Base-by-base conservation (phyloP, 2,888 invertebrate species). In the Petrophora chlorosata region DNA sequence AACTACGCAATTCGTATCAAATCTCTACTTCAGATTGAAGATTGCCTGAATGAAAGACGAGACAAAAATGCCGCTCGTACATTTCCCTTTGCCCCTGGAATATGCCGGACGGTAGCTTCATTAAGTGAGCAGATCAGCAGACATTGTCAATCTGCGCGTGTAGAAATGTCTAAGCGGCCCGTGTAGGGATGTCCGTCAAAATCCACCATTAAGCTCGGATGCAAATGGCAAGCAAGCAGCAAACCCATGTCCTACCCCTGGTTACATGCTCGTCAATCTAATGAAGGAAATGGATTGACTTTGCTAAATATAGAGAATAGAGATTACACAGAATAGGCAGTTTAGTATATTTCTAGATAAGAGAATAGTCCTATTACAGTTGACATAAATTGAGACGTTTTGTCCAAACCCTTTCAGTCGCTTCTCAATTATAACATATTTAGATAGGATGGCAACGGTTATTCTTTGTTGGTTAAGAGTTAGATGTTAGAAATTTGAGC, bases 61-160 rank as follows among this genome's bases (percentile, higher is more conserved):
- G 34, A 36, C 50, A 57, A 48, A 61, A 59, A 53, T 55, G 42
- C 50, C 34, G 44, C 34, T 16, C 12, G 41, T 29, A 30, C 42
- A 51, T 67, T 69, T 73, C 65, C 63, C 63, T 59, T 63, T 65
- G 65, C 61, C 59, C 63, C 55, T 30, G 60, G 55, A 58, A 64
- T 65, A 56, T 54, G 53, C 38, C 53, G 53, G 61, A 56, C 64
- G 58, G 65, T 59, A 65, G 78, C 76, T 80, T 82, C 81, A 81
- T 82, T 82, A 82, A 67, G 63, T 55, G 66, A 61, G 64, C 60
- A 69, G 74, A 79, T 55, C 65, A 61, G 64, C 60, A 69, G 74
- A 79, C 75, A 76, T 81, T 83, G 83, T 80, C 83, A 83, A 79
- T 82, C 81, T 70, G 63, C 67, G 70, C 72, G 65, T 73, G 72